A percentile compares a stretch with the other conserved stretches of the same genome.
These are phyloP conservation scores for Acronicta alni DNA, from an alignment of 2,888 invertebrate species.

Conservation along the genomic window DNA sequence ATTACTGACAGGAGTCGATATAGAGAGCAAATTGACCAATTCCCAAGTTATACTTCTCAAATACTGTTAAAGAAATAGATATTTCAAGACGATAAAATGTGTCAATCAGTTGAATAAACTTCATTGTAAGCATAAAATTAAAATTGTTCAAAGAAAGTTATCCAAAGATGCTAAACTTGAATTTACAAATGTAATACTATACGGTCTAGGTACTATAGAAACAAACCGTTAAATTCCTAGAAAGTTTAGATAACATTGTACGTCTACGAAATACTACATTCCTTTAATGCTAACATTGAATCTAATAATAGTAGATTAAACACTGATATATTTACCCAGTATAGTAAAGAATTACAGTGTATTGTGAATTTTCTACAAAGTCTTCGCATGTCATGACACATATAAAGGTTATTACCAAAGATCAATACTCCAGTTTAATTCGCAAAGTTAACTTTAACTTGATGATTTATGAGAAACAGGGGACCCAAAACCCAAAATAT, in stretches of 20 bases:
- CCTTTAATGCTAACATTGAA: conserved; percentile 21
- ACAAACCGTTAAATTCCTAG: conserved; percentile 42
- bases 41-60: conserved; percentile 2
- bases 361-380: not conserved
- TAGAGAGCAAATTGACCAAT: conserved; percentile 47
- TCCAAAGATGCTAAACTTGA: conserved; percentile 8
- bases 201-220: conserved; percentile 3
- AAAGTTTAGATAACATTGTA: conserved; percentile 37
- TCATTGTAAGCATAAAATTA: conserved; percentile 5
- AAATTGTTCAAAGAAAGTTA: conserved; percentile 13
- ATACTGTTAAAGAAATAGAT: conserved; percentile 11
- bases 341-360: not conserved
- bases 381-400: not conserved
- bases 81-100: not conserved
- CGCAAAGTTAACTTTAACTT: not conserved
- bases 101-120: not conserved
- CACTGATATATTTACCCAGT: no score
- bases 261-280: conserved; percentile 33
- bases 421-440: not conserved
- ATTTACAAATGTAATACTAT: not conserved
- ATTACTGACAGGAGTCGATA: conserved; percentile 28
- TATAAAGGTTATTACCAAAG: not conserved
- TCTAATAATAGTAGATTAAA: conserved; percentile 13
- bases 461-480: not conserved
- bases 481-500: no score